Base-by-base conservation (phyloP, 1,140 invertebrate species). In the Pemphigus obesinymphae region DNA sequence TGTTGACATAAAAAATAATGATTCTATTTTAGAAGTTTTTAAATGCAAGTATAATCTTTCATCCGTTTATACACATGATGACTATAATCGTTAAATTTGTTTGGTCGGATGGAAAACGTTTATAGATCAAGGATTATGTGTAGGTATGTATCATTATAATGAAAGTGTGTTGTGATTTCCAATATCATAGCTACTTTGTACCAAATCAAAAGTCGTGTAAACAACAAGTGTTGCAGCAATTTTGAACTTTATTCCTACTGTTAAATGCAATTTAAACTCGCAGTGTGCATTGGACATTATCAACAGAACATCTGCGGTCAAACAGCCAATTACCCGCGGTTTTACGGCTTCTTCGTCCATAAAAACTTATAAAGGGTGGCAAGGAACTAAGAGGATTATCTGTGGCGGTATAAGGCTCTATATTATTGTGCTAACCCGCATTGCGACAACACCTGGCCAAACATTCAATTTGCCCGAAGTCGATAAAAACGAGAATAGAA, bases 271-370 rank as follows among this genome's bases (percentile, higher is more conserved):
- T 78, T 48, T 37, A 78, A 58, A 17, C 50, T 37, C 29, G n/a
- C 43, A 78, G 4, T 7, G 34, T 34, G 11, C 34, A 40, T 78
- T 58, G 29, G n/a, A 26, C 40, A 78, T 78, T 43, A 58, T 80
- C 76, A 80, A 80, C 53, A 40, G 55, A 80, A 80, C 76, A 80
- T 80, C 76, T 80, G 76, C 55, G 76, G 76, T 80, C 55, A 61
- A 80, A 80, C 40, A 34, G 76, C 76, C 76, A 63, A 80, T 80
- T 80, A 80, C 55, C 23, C 76, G 53, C 4, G 76, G 76, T 63
- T 80, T 80, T 80, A 80, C 26, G 76, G 53, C 55, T 80, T 80
- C 55, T 63, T 80, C 37, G 40, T 31, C 34, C 76, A 63, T 63
- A 63, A 80, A 80, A 80, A 45, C 55, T 20, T 3, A 43, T n/a